Conservation (phyloP, 2,113 vertebrate species). For the Nerophis ophidion region DNA sequence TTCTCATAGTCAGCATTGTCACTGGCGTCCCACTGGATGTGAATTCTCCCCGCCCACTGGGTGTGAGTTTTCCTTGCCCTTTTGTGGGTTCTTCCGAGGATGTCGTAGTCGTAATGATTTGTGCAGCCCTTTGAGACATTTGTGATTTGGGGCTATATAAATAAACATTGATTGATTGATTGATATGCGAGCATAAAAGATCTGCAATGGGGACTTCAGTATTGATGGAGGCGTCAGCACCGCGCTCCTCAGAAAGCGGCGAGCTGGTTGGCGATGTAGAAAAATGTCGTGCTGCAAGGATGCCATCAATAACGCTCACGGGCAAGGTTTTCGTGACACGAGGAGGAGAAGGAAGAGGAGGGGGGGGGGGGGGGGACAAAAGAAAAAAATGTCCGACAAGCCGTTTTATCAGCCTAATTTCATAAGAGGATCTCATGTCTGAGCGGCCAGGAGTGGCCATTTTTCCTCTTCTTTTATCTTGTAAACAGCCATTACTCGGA, state of each 20-base stretch:
- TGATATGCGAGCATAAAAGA: no score
- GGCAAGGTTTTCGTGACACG: slow-evolving; percentile 69
- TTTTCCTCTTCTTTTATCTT: slow-evolving; percentile 70
- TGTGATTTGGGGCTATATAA: no score
- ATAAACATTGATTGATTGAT: no score
- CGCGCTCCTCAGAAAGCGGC: neutral
- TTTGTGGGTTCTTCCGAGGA: no score
- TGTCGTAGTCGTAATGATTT: no score
- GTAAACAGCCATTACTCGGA: slow-evolving; percentile 70
- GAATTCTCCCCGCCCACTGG: no score
- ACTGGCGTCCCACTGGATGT: no score
- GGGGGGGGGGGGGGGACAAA: no score
- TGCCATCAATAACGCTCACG: slow-evolving; percentile 75
- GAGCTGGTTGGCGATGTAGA: slow-evolving; percentile 54
- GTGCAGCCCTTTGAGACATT: no score
- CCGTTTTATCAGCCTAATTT: slow-evolving; percentile 72
- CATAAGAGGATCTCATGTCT: slow-evolving; percentile 65
- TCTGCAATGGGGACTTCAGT: no score
- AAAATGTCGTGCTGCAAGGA: slow-evolving; percentile 70
- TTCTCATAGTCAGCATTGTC: no score
- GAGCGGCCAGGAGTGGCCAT: slow-evolving; percentile 60
- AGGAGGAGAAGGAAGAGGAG: slow-evolving; percentile 42
- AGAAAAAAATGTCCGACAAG: slow-evolving; percentile 66
- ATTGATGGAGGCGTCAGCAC: neutral
- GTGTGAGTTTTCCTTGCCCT: no score